These are phyloP conservation scores for Mycogona germanica DNA, from an alignment of 2,888 invertebrate species.

Conservation along the genomic window DNA sequence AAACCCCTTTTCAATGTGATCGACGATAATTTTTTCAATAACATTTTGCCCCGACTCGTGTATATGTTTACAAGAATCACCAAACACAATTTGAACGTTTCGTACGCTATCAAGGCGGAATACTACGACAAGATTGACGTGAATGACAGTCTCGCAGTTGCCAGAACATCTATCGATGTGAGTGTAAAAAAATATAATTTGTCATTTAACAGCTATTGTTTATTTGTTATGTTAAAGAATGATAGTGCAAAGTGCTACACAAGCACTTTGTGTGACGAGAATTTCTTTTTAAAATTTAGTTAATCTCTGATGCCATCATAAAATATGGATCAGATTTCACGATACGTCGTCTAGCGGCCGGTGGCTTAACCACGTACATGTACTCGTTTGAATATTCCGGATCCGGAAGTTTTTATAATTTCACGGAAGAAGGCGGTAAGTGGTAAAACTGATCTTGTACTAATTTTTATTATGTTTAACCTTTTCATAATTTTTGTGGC, in stretches of 20 bases:
- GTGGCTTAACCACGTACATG: background rate
- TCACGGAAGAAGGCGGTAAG: slow-evolving; percentile 10
- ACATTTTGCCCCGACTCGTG: background rate
- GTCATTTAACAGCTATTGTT: background rate
- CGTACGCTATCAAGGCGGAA: slow-evolving; percentile 13
- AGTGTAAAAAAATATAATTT: slow-evolving; percentile 3
- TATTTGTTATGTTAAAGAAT: background rate
- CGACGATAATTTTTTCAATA: slow-evolving; percentile 7
- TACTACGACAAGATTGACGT: slow-evolving; percentile 11
- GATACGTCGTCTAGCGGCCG: background rate
- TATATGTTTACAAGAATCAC: background rate
- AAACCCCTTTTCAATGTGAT: too few relatives aligned
- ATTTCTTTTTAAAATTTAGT: background rate
- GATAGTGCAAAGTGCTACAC: too few relatives aligned
- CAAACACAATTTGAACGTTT: slow-evolving; percentile 12
- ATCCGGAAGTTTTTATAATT: background rate
- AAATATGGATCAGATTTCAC: background rate
- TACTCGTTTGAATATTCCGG: slow-evolving; percentile 11
- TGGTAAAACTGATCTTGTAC: background rate
- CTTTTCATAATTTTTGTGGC: too few relatives aligned
- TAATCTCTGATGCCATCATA: slow-evolving; percentile 8
- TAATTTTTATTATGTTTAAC: background rate
- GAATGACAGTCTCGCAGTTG: background rate
- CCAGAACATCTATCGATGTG: slow-evolving; percentile 13
- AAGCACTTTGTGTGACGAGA: too few relatives aligned